Conservation (phyloP, 2,113 vertebrate species). For the Sula dactylatra region DNA sequence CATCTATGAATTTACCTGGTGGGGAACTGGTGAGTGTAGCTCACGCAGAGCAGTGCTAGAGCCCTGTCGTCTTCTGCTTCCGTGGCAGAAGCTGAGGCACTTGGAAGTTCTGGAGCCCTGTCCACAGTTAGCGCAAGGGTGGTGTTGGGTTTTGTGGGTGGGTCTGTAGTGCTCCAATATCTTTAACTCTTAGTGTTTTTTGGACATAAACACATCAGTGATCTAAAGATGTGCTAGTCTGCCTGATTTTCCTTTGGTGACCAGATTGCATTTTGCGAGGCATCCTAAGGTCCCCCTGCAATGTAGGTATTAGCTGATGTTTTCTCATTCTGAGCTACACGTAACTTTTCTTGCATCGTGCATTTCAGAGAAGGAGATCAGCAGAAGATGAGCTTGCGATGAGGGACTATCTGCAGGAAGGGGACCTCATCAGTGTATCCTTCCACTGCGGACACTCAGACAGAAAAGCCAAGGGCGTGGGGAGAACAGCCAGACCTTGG, state of each 20-base stretch:
- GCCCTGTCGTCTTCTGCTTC: neutral
- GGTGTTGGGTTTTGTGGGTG: neutral
- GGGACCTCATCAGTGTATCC: constrained; percentile 97
- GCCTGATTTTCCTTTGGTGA: neutral
- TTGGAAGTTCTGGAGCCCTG: neutral
- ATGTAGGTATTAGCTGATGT: fast-evolving
- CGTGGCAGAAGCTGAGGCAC: neutral
- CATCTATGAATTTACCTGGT: constrained; percentile 93
- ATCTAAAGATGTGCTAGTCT: neutral
- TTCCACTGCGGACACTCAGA: neutral
- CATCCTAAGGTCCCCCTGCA: neutral
- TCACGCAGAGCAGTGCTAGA: neutral
- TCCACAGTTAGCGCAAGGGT: neutral
- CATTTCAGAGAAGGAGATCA: constrained; percentile 88
- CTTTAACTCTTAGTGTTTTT: neutral
- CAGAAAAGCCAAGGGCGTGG: neutral
- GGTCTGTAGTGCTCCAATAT: neutral
- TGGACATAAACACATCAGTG: neutral
- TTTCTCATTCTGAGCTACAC: neutral
- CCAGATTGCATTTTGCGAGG: fast-evolving
- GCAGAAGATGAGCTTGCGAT: constrained; percentile 95
- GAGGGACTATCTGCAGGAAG: constrained; percentile 94
- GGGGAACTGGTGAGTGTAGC: constrained; percentile 88
- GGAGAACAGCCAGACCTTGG: neutral
- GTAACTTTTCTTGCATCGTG: neutral